Base-by-base conservation (phyloP, 2,888 invertebrate species). In the Rhorus exstirpatorius region DNA sequence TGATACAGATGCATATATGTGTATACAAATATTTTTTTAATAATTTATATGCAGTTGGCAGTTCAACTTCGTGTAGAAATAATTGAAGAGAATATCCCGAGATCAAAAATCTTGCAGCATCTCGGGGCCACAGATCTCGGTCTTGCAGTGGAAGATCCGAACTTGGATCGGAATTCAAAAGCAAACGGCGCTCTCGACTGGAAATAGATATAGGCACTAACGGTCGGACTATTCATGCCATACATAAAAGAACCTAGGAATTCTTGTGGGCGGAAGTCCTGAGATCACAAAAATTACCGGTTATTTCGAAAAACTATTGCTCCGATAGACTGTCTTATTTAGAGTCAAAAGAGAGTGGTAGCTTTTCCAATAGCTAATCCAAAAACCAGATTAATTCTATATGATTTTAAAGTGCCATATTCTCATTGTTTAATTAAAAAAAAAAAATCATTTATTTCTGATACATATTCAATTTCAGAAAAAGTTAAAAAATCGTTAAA, bases 131-230 rank as follows among this genome's bases (percentile, higher is more conserved):
- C 21, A 38, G 38, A 60, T 72, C 41, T 51, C 53, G 17, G 8
- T 61, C 17, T 2, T 19, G 3, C 8, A n/a, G 79, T 49, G 55
- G 70, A 46, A 46, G 72, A 65, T 72, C 58, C n/a, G 49, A 60
- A 55, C 49, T 26, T 38, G 49, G 19, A 51, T 38, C 38, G 17
- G 24, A 58, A 67, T 24, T 4, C 51, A 53, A 72, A 65, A 55
- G 63, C 46, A 24, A 46, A 35, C 24, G 55, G 21, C 10, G 6
- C n/a, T 35, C 6, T 4, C 0, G 8, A 55, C 21, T 17, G 17
- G 17, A 71, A 44, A 78, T 71, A 55, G 55, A 63, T 24, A 55
- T 21, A 17, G 38, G 46, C 53, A 60, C 67, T 35, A 58, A 67
- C 67, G 24, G 8, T 3, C 19, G 19, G 49, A n/a, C 26, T 24